phyloP scores from a whole-genome alignment of 2,888 invertebrate genomes.

The Callimorpha dominula region DNA sequence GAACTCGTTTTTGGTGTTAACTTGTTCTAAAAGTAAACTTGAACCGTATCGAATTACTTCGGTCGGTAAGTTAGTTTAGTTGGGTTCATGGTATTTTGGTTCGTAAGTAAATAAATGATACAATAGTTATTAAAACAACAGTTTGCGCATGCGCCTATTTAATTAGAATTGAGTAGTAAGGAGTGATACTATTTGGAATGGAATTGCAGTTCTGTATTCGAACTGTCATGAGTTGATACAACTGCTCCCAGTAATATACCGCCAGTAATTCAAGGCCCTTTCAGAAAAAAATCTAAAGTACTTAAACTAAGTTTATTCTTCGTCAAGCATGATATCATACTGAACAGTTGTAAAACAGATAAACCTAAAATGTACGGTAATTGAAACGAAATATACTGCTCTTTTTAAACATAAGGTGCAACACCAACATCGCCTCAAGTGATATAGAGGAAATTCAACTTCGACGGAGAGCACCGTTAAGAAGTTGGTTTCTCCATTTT shows the following conservation, averaged over 20 bases:
- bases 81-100: no score
- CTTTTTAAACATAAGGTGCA: slow-evolving; percentile 22
- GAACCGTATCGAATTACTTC: neutral
- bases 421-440: neutral
- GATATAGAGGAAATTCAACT: neutral
- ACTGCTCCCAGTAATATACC: neutral
- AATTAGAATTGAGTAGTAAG: neutral
- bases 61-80: no score
- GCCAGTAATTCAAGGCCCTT: neutral
- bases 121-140: neutral
- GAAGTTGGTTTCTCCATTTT: neutral
- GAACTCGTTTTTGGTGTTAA: neutral
- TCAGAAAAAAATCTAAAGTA: neutral
- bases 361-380: neutral
- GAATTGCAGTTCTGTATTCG: neutral
- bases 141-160: neutral
- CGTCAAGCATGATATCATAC: neutral
- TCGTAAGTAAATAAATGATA: no score
- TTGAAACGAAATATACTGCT: slow-evolving; percentile 22
- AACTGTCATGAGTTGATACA: neutral
- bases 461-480: neutral
- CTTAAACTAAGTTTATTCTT: neutral
- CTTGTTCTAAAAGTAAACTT: neutral
- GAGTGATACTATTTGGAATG: no score
- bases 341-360: neutral